Evolutionary conservation across 2,797 vertebrate species (phyloP).

Genomic region (Astyanax mexicanus): DNA sequence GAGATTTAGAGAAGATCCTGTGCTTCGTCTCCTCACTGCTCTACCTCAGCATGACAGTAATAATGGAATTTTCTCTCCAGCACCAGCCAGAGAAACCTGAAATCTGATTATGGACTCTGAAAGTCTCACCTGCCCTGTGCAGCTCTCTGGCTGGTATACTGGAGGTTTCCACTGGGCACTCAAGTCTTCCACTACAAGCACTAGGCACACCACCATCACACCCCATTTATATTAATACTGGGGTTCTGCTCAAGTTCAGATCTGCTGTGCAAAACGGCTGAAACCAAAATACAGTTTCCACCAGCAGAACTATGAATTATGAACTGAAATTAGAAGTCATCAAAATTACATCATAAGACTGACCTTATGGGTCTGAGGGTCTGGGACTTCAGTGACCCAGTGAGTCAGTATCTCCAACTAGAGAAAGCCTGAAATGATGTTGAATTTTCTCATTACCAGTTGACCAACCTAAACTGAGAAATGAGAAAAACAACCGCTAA

Average conservation of each 20-base stretch:
- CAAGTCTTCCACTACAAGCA: neutral
- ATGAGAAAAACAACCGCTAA: too few species aligned
- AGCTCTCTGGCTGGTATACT: neutral
- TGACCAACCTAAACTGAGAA: too few species aligned
- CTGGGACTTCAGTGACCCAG: too few species aligned
- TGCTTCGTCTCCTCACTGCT: conserved; percentile 4
- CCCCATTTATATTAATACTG: conserved; percentile 6
- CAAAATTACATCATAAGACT: too few species aligned
- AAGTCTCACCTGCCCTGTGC: neutral
- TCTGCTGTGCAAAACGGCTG: neutral
- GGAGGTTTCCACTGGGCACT: conserved; percentile 30
- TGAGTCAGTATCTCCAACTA: too few species aligned
- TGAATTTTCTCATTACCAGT: too few species aligned
- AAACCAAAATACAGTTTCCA: neutral
- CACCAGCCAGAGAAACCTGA: neutral
- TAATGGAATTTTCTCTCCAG: conserved; percentile 18
- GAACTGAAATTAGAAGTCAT: neutral
- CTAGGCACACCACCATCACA: neutral
- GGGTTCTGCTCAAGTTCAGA: conserved; percentile 14
- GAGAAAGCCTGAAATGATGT: too few species aligned
- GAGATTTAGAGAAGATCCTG: neutral
- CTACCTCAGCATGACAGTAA: conserved; percentile 7
- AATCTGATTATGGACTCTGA: neutral
- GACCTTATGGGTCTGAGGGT: too few species aligned
- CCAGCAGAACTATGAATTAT: neutral